Base-by-base conservation (phyloP, 2,888 invertebrate species). In the Sepiola atlantica region DNA sequence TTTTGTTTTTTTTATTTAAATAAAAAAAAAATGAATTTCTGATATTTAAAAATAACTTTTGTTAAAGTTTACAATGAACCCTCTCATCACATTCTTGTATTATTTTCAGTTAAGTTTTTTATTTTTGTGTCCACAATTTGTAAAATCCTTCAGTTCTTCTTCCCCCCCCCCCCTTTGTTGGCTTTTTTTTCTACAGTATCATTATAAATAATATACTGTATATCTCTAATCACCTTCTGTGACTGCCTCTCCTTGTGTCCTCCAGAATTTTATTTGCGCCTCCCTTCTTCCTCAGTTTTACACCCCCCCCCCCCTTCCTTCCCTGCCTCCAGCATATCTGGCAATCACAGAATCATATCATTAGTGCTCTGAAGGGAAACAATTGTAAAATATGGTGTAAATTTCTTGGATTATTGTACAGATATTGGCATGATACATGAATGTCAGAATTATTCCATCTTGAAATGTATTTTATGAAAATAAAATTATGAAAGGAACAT, bases 311-410 rank as follows among this genome's bases (percentile, higher is more conserved):
- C 14, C n/a, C 24, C 61, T 24, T 8, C n/a, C 16, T 77, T n/a
- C 77, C 77, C 77, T 32, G 16, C 77, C n/a, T 77, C 77, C 77
- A 77, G 77, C 77, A 77, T 77, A 77, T 77, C 77, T 77, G 77
- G 77, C 77, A 77, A 77, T 77, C 77, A 77, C 77, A 77, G 77
- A 77, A 77, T 77, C 77, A 77, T 77, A 77, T 77, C 77, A 77
- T n/a, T 77, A 77, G 77, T 77, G n/a, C 77, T 77, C 77, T 77
- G 35, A 92, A 92, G 54, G 21, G 92, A 92, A 92, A 45, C 35
- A 92, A 92, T 92, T 92, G 92, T 92, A 92, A 92, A 92, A 92
- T 92, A 92, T 45, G 92, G 92, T 92, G 92, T 92, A 92, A 92
- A 92, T 92, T 92, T 92, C 35, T 92, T 54, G 54, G 92, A 92